Evolutionary conservation across 2,888 invertebrate genomes (phyloP).

Genomic region (Oxycera nigricornis): DNA sequence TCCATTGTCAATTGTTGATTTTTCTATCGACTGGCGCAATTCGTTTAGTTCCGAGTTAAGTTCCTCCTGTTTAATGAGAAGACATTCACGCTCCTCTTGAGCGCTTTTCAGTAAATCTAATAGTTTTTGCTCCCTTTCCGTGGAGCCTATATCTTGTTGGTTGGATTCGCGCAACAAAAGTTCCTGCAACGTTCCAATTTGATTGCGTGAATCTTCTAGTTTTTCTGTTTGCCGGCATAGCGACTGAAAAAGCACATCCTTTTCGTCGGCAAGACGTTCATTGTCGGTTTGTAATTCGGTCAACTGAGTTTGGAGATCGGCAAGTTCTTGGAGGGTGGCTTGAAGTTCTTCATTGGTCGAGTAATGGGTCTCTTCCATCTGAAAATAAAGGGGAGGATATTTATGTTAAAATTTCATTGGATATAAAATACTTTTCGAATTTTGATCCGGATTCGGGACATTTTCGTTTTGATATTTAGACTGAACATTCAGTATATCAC

Average conservation of each 20-base stretch:
- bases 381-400: background rate
- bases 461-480: too few species aligned
- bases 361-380: constrained; percentile 64
- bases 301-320: constrained; percentile 86
- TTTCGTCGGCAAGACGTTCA: constrained; percentile 86
- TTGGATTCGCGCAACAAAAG: constrained; percentile 75
- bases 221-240: constrained; percentile 91
- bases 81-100: constrained; percentile 79
- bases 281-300: constrained; percentile 88
- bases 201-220: constrained; percentile 81
- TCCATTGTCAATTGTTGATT: constrained; percentile 70
- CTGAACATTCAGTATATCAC: too few species aligned
- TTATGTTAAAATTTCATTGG: background rate
- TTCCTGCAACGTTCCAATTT: constrained; percentile 85
- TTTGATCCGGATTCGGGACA: constrained; percentile 7
- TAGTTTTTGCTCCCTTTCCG: constrained; percentile 81
- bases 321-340: constrained; percentile 90
- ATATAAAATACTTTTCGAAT: constrained; percentile 2
- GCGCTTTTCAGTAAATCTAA: constrained; percentile 83
- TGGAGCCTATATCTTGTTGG: constrained; percentile 71
- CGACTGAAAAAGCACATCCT: constrained; percentile 87
- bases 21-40: constrained; percentile 68
- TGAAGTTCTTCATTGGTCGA: constrained; percentile 92
- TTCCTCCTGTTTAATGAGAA: constrained; percentile 80
- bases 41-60: constrained; percentile 74